These are phyloP conservation scores for Papilio polytes DNA, from an alignment of 1,140 invertebrate species.

Conservation along the genomic window DNA sequence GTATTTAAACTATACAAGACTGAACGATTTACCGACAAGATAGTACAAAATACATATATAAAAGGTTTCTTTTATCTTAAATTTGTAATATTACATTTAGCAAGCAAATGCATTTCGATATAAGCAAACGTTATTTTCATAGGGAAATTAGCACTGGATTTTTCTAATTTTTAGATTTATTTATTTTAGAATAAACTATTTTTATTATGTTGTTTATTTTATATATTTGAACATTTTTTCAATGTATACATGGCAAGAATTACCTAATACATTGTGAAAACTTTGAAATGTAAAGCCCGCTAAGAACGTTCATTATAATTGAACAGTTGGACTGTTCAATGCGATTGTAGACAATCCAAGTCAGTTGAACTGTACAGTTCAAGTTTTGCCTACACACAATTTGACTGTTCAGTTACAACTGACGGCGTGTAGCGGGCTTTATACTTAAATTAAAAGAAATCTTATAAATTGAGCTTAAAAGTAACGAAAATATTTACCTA, in stretches of 20 bases:
- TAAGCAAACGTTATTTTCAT: background rate
- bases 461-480: background rate
- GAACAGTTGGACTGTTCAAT: too few species aligned
- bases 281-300: background rate
- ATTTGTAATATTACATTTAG: background rate
- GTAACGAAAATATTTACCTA: background rate
- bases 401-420: too few species aligned
- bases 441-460: background rate
- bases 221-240: background rate
- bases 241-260: background rate
- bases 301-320: too few species aligned
- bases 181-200: conserved; percentile 24
- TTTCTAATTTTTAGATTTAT: conserved; percentile 20
- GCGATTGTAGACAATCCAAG: too few species aligned
- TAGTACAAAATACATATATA: conserved; percentile 1
- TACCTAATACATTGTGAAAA: background rate
- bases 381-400: too few species aligned
- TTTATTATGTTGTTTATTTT: conserved; percentile 10
- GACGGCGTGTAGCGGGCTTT: too few species aligned
- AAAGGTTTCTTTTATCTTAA: background rate
- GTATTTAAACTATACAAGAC: background rate
- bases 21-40: background rate
- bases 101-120: background rate
- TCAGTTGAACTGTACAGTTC: too few species aligned
- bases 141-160: background rate